phyloP scores from a whole-genome alignment of 2,888 invertebrate species.

The Cantharis nigra region DNA sequence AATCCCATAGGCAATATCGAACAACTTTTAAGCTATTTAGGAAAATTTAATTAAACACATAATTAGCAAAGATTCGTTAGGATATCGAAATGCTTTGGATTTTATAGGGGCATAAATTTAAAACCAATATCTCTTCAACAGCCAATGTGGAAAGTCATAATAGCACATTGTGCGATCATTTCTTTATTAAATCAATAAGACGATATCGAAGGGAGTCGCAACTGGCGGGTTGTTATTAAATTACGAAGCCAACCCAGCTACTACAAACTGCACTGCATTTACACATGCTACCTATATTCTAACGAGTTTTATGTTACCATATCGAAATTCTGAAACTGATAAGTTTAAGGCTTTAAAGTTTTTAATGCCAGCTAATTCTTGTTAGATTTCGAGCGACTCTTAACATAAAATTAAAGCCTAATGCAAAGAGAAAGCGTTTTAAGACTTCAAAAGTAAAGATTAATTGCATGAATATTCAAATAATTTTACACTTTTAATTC shows the following conservation, averaged over 20 bases:
- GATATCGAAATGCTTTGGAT: slow-evolving; percentile 5
- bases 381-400: slow-evolving; percentile 16
- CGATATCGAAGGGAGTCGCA: slow-evolving; percentile 44
- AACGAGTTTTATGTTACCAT: slow-evolving; percentile 15
- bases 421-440: slow-evolving; percentile 31
- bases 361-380: slow-evolving; percentile 26
- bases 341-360: background rate
- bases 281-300: slow-evolving; percentile 27
- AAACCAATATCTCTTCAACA: slow-evolving; percentile 3
- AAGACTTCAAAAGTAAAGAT: slow-evolving; percentile 33
- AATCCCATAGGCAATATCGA: slow-evolving; percentile 15
- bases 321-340: background rate
- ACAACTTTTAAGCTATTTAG: slow-evolving; percentile 30
- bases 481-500: slow-evolving; percentile 31
- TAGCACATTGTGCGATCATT: slow-evolving; percentile 45
- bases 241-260: slow-evolving; percentile 46
- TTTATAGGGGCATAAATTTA: background rate
- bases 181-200: slow-evolving; percentile 54
- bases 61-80: slow-evolving; percentile 21
- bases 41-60: slow-evolving; percentile 36
- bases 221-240: slow-evolving; percentile 51
- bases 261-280: slow-evolving; percentile 29
- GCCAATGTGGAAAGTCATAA: slow-evolving; percentile 26
- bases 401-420: slow-evolving; percentile 30
- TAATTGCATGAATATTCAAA: slow-evolving; percentile 32